Conservation (phyloP, 1,140 invertebrate species). For the Galleria mellonella region DNA sequence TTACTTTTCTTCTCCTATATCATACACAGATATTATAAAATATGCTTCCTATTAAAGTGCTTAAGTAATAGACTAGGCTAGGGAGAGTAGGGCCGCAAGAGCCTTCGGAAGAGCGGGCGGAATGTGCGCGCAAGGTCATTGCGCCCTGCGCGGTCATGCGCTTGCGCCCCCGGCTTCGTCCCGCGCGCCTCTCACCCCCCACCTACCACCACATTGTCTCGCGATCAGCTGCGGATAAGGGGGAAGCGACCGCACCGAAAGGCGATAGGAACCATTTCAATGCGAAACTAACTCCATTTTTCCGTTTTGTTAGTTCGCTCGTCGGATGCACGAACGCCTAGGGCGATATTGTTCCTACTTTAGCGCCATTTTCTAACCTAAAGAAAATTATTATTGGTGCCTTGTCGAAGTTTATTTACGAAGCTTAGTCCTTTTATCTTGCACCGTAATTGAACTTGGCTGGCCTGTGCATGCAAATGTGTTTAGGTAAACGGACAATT, state of each 20-base stretch:
- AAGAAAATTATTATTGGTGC: constrained; percentile 37
- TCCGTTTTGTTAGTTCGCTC: constrained; percentile 26
- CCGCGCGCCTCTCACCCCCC: constrained; percentile 21
- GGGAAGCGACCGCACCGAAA: constrained; percentile 49
- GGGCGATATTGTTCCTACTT: constrained; percentile 46
- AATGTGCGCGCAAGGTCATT: constrained; percentile 72
- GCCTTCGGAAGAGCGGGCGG: constrained; percentile 56
- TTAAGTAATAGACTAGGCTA: constrained; percentile 10
- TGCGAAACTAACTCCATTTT: constrained; percentile 55
- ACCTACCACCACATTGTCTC: constrained; percentile 59
- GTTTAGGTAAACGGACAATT: no score
- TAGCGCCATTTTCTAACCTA: constrained; percentile 52
- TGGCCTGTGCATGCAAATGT: no score
- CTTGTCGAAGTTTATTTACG: constrained; percentile 47
- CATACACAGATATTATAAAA: constrained; percentile 8
- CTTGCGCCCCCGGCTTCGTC: constrained; percentile 35
- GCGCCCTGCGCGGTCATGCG: constrained; percentile 69
- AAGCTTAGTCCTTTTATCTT: constrained; percentile 40
- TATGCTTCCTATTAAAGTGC: constrained; percentile 2
- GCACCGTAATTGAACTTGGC: background rate
- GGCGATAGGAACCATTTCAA: constrained; percentile 58
- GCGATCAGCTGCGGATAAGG: constrained; percentile 64
- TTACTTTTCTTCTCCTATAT: no score
- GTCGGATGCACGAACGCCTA: constrained; percentile 35
- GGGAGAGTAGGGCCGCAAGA: constrained; percentile 49